phyloP scores from a whole-genome alignment of 2,888 invertebrate species.

The Fabriciana adippe region DNA sequence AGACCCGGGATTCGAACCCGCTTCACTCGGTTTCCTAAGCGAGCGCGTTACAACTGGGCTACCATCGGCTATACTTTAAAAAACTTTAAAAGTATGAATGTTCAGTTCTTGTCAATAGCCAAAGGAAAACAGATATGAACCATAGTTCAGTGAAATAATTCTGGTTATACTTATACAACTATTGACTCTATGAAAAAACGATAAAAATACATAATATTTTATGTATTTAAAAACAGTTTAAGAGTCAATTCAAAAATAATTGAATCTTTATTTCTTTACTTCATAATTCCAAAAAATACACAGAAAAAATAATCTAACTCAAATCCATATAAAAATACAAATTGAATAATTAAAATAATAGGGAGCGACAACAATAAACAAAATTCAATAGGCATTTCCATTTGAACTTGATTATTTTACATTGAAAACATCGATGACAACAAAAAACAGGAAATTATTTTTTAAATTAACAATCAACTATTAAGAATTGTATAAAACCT shows the following conservation, averaged over 20 bases:
- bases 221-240: neutral
- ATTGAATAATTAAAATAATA: slow-evolving; percentile 6
- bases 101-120: no score
- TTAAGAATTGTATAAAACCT: neutral
- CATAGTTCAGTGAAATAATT: no score
- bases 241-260: neutral
- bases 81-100: no score
- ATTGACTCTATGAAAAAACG: no score
- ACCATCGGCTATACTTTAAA: no score
- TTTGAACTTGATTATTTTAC: slow-evolving; percentile 10
- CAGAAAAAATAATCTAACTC: neutral
- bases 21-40: no score
- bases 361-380: slow-evolving; percentile 3
- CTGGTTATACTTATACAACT: no score
- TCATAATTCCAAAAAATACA: neutral
- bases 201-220: no score
- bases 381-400: neutral
- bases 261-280: neutral
- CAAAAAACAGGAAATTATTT: slow-evolving; percentile 37
- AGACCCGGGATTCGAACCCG: no score
- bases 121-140: no score
- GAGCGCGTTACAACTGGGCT: no score
- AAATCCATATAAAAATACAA: neutral
- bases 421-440: slow-evolving; percentile 11
- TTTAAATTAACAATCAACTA: slow-evolving; percentile 21